A percentile compares a stretch with the other conserved stretches of the same genome.
These are phyloP conservation scores for Oreotragus oreotragus DNA, from an alignment of 2,113 vertebrate genomes.

Conservation along the genomic window DNA sequence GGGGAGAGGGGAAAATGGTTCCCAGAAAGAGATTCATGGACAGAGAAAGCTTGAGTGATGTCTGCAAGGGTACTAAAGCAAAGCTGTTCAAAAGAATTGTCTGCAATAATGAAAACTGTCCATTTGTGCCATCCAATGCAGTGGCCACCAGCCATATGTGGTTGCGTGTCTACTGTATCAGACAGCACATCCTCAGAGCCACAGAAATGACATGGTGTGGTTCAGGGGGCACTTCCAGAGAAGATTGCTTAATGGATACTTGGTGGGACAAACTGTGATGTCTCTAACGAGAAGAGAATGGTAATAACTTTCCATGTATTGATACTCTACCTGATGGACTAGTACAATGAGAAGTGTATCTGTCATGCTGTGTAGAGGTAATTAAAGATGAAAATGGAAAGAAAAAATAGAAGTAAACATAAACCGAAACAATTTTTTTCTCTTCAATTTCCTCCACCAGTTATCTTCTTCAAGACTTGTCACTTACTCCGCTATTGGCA, in stretches of 20 bases:
- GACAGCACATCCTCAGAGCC: background rate
- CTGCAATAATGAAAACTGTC: background rate
- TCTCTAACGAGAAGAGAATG: background rate
- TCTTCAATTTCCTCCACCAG: background rate
- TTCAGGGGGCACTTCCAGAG: background rate
- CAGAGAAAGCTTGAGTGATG: background rate
- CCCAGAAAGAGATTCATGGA: background rate
- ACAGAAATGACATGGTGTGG: background rate
- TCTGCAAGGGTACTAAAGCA: background rate
- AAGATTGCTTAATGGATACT: background rate
- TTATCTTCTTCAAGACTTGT: background rate
- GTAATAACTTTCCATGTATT: background rate
- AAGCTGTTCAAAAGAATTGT: background rate
- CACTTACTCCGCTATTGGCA: background rate
- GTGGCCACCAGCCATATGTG: background rate
- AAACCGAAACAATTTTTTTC: background rate
- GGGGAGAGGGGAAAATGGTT: background rate
- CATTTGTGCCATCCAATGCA: background rate
- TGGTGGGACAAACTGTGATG: background rate
- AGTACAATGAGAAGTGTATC: background rate
- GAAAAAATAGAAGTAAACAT: background rate
- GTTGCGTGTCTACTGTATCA: background rate
- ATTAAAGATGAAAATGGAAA: background rate
- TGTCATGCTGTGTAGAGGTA: background rate
- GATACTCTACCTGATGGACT: background rate